A percentile compares a stretch with the other conserved stretches of the same genome.
Evolutionary conservation across 1,140 invertebrate species (phyloP).

Genomic region (Drosophila novamexicana): DNA sequence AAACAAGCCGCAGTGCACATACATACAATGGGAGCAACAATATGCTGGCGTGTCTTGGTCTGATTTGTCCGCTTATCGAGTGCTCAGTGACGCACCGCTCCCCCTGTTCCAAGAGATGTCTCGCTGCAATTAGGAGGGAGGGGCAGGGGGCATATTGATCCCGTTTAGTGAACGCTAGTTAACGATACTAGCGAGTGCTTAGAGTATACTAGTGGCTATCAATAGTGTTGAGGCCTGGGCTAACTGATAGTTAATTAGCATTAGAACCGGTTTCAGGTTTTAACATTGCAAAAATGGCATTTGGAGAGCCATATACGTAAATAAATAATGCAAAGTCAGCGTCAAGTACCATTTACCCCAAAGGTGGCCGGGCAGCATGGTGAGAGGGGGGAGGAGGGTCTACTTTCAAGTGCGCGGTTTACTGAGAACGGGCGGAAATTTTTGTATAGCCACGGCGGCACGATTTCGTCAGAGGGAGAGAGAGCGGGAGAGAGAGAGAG

Average conservation of each 20-base stretch:
- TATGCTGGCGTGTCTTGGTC: not conserved
- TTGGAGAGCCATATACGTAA: slow-evolving; percentile 40
- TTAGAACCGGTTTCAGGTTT: slow-evolving; percentile 30
- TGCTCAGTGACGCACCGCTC: slow-evolving; percentile 4
- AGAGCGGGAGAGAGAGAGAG: not conserved
- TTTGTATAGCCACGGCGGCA: too few relatives aligned
- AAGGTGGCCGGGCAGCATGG: not conserved
- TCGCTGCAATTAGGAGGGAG: not conserved
- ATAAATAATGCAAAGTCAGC: slow-evolving; percentile 44
- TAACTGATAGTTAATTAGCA: slow-evolving; percentile 23
- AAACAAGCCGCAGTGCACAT: not conserved
- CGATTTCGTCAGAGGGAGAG: slow-evolving; percentile 5
- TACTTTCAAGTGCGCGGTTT: not conserved
- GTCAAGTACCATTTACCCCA: slow-evolving; percentile 21
- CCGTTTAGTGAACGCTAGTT: not conserved
- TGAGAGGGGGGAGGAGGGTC: not conserved
- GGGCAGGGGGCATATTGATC: not conserved
- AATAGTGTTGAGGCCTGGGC: slow-evolving; percentile 3
- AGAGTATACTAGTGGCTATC: not conserved
- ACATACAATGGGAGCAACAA: not conserved
- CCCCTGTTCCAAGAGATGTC: too few relatives aligned
- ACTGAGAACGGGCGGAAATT: not conserved
- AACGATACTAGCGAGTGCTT: not conserved
- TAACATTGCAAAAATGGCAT: slow-evolving; percentile 13
- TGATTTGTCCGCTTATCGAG: slow-evolving; percentile 9